These are phyloP conservation scores for Archocentrus centrarchus DNA, from an alignment of 2,113 vertebrate genomes.

Conservation along the genomic window DNA sequence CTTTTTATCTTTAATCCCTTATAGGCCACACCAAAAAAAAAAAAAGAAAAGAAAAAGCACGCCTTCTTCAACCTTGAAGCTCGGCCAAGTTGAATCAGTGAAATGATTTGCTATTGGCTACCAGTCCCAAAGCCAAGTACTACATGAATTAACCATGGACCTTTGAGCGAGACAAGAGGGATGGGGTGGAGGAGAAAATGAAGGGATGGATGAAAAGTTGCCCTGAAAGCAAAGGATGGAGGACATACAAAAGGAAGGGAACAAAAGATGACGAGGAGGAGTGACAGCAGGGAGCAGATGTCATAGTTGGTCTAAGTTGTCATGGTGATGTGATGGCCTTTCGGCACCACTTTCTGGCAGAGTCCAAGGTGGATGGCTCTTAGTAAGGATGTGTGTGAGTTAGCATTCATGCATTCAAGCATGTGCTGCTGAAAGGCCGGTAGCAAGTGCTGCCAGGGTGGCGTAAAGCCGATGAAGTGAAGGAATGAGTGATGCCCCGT, in stretches of 20 bases:
- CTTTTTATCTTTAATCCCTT: slow-evolving; percentile 26
- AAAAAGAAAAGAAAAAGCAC: neutral
- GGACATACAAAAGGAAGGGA: neutral
- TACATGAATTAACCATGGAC: slow-evolving; percentile 61
- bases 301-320: slow-evolving; percentile 20
- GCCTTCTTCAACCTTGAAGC: slow-evolving; percentile 58
- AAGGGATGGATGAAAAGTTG: neutral
- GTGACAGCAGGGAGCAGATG: slow-evolving; percentile 36
- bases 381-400: neutral
- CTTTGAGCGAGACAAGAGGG: slow-evolving; percentile 12
- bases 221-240: slow-evolving; percentile 10
- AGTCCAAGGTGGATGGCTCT: slow-evolving; percentile 50
- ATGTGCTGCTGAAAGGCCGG: slow-evolving; percentile 19
- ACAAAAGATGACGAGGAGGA: neutral
- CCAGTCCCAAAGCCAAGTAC: slow-evolving; percentile 19
- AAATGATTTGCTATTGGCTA: slow-evolving; percentile 24
- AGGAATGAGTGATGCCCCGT: slow-evolving; percentile 56
- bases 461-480: slow-evolving; percentile 43
- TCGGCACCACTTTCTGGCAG: slow-evolving; percentile 15
- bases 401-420: neutral
- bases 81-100: slow-evolving; percentile 43
- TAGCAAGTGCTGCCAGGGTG: slow-evolving; percentile 21
- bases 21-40: neutral
- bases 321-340: slow-evolving; percentile 20
- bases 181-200: neutral